Evolutionary conservation across 37 sponge, comb jelly and placozoan species (phyloP).

Genomic region (Mnemiopsis leidyi): DNA sequence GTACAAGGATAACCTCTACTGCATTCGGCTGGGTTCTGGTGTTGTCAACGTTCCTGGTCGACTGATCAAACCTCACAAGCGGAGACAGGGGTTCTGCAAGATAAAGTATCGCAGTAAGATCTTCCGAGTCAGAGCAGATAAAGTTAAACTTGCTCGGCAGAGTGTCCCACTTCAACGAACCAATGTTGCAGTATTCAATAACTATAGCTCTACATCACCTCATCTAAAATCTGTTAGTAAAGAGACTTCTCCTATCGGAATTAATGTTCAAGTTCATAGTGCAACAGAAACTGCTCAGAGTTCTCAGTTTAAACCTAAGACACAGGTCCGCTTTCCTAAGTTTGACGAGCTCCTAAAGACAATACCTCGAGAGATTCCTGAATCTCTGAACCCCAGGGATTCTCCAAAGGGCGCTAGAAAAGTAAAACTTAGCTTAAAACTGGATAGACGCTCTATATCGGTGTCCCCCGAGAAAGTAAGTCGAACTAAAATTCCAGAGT

Average conservation of each 20-base stretch:
- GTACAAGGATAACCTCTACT: slow-evolving; percentile 21
- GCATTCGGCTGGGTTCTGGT: not conserved
- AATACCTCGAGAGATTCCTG: not conserved
- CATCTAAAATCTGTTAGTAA: not conserved
- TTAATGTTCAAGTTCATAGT: not conserved
- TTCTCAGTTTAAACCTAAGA: not conserved
- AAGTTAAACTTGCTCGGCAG: not conserved
- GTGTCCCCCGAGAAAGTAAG: not conserved
- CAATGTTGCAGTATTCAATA: not conserved
- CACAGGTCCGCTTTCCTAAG: not conserved
- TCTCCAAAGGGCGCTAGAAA: not conserved
- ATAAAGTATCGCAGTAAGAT: not conserved
- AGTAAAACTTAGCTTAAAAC: not conserved
- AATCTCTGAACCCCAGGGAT: not conserved
- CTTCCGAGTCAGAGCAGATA: not conserved
- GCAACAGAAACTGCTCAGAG: not conserved
- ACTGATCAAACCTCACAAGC: not conserved
- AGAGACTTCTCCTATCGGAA: not conserved
- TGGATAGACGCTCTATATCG: not conserved
- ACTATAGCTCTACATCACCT: not conserved
- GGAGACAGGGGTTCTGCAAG: not conserved
- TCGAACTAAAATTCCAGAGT: not conserved
- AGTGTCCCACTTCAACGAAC: too few relatives aligned
- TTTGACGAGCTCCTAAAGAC: not conserved
- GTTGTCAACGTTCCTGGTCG: slow-evolving; percentile 7